Evolutionary conservation across 2,888 invertebrate genomes (phyloP).

Genomic region (Margaritifera margaritifera): DNA sequence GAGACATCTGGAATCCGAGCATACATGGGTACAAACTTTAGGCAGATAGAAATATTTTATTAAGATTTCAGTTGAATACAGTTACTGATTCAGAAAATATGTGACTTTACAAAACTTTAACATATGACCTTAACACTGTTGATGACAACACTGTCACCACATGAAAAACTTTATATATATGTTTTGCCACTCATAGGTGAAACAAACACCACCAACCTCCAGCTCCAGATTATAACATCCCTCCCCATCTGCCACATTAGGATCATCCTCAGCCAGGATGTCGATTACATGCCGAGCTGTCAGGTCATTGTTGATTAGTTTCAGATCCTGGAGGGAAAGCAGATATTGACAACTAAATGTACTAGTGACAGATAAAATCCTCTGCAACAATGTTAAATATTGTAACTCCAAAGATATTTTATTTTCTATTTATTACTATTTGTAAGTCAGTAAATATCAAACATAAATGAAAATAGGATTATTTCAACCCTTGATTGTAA

Average conservation of each 20-base stretch:
- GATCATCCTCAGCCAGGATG: constrained; percentile 67
- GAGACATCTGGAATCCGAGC: too few species aligned
- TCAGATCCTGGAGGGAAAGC: constrained; percentile 60
- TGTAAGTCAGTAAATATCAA: too few species aligned
- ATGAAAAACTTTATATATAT: neutral
- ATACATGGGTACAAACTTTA: neutral
- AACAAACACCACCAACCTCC: constrained; percentile 56
- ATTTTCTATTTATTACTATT: too few species aligned
- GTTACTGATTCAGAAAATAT: neutral
- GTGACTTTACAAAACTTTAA: constrained; percentile 2
- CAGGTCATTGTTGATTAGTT: constrained; percentile 68
- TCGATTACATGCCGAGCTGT: constrained; percentile 66
- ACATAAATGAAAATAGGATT: too few species aligned
- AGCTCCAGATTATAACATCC: constrained; percentile 70
- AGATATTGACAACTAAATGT: neutral
- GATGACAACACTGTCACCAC: too few species aligned
- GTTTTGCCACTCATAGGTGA: too few species aligned
- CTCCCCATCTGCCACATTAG: constrained; percentile 66
- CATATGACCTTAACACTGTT: too few species aligned
- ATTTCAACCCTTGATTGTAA: too few species aligned
- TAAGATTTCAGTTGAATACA: neutral
- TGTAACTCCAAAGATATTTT: neutral
- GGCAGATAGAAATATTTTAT: neutral
- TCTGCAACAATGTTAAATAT: neutral
- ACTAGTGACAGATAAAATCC: neutral